These are phyloP conservation scores for Cistogaster globosa DNA, from an alignment of 2,888 invertebrate genomes.

Conservation along the genomic window DNA sequence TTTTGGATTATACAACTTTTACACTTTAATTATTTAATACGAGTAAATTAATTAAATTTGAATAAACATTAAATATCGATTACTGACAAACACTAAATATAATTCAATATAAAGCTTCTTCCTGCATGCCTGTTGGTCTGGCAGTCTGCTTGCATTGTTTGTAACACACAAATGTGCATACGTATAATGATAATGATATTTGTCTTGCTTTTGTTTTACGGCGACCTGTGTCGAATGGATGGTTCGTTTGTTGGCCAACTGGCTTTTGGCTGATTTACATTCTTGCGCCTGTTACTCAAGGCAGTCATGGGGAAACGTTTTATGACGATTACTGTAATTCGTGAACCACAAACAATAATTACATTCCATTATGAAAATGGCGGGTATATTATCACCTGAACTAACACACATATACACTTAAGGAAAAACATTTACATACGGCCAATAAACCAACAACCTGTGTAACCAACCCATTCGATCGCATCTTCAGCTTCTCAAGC, in stretches of 20 bases:
- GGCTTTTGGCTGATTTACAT: constrained; percentile 59
- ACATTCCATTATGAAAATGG: constrained; percentile 83
- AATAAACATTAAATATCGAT: constrained; percentile 10
- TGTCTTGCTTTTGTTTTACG: constrained; percentile 62
- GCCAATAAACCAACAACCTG: constrained; percentile 42
- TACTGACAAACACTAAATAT: constrained; percentile 32
- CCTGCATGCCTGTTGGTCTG: background rate
- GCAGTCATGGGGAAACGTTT: constrained; percentile 82
- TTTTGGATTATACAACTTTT: too few relatives aligned
- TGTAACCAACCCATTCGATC: constrained; percentile 30
- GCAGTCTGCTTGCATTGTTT: background rate
- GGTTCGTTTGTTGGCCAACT: constrained; percentile 44
- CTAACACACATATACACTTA: constrained; percentile 74
- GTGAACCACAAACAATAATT: constrained; percentile 81
- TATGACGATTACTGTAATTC: constrained; percentile 82
- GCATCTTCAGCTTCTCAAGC: constrained; percentile 11
- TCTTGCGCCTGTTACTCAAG: constrained; percentile 75
- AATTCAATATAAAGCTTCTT: background rate
- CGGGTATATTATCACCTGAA: constrained; percentile 83
- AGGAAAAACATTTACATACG: constrained; percentile 62
- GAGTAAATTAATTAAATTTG: too few relatives aligned
- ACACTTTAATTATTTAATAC: too few relatives aligned
- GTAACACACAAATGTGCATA: constrained; percentile 20
- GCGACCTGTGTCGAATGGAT: constrained; percentile 66
- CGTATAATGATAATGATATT: constrained; percentile 60